phyloP scores from a whole-genome alignment of 2,888 invertebrate species.

The Meta bourneti region DNA sequence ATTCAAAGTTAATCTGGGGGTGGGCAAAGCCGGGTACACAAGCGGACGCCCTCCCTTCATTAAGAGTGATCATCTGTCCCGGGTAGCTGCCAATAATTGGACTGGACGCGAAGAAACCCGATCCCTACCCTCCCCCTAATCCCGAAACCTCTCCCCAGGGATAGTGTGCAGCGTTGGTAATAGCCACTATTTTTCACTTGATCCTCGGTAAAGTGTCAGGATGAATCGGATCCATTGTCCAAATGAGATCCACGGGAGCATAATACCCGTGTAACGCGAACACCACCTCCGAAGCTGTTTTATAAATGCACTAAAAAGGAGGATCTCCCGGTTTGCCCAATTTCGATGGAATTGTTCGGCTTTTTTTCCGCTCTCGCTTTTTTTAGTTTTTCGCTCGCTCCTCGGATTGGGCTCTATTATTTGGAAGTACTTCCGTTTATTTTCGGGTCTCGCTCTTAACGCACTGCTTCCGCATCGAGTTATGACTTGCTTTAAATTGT shows the following conservation, averaged over 20 bases:
- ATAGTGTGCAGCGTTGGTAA: constrained; percentile 69
- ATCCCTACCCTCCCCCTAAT: constrained; percentile 53
- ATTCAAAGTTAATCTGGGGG: constrained; percentile 75
- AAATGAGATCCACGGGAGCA: constrained; percentile 75
- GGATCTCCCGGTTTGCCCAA: constrained; percentile 68
- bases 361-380: constrained; percentile 30
- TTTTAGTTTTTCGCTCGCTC: constrained; percentile 32
- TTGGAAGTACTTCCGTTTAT: constrained; percentile 28
- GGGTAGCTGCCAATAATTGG: constrained; percentile 75
- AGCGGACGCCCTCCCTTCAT: constrained; percentile 68
- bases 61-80: constrained; percentile 75
- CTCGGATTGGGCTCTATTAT: constrained; percentile 45
- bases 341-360: constrained; percentile 70
- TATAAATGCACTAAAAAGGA: constrained; percentile 76
- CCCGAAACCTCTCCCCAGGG: constrained; percentile 67
- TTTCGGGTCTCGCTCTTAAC: neutral
- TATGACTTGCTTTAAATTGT: constrained; percentile 33
- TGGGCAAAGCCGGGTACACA: constrained; percentile 37
- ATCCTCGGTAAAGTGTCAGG: constrained; percentile 77
- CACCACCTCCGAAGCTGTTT: constrained; percentile 75
- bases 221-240: constrained; percentile 77
- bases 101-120: constrained; percentile 72
- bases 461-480: neutral
- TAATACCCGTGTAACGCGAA: constrained; percentile 77
- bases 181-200: constrained; percentile 78